phyloP scores from a whole-genome alignment of 2,888 invertebrate species.

The Mylabris sibirica region DNA sequence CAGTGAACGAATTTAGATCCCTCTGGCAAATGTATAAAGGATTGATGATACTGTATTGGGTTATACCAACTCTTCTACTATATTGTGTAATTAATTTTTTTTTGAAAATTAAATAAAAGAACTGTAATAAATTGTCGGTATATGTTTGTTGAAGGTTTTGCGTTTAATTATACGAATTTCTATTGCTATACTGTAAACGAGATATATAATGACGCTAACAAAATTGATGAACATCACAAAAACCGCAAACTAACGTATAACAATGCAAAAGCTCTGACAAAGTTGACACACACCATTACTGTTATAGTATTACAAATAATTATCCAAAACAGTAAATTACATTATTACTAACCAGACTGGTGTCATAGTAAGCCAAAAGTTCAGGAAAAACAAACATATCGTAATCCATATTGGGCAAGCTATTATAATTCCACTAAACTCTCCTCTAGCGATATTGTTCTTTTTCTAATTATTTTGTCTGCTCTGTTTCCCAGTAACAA shows the following conservation, averaged over 20 bases:
- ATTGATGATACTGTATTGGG: neutral
- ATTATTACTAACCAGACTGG: slow-evolving; percentile 62
- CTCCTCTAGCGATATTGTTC: neutral
- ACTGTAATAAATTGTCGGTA: slow-evolving; percentile 9
- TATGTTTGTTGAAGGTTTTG: neutral
- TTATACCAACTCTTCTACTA: neutral
- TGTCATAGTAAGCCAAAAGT: slow-evolving; percentile 70
- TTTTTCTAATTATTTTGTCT: slow-evolving; percentile 6
- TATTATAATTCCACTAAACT: neutral
- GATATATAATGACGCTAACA: slow-evolving; percentile 23
- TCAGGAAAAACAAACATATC: slow-evolving; percentile 71
- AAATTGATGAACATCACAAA: slow-evolving; percentile 32
- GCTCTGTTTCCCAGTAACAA: slow-evolving; percentile 17
- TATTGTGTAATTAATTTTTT: neutral
- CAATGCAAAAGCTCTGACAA: slow-evolving; percentile 22
- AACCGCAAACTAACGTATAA: slow-evolving; percentile 26
- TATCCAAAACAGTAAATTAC: slow-evolving; percentile 27
- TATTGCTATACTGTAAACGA: slow-evolving; percentile 16
- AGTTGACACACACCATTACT: slow-evolving; percentile 7
- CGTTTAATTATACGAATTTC: slow-evolving; percentile 30
- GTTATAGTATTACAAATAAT: slow-evolving; percentile 12
- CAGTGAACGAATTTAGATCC: neutral
- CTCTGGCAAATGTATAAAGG: neutral
- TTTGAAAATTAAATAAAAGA: neutral
- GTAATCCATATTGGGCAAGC: slow-evolving; percentile 66